A percentile compares a stretch with the other conserved stretches of the same genome.
Conservation (phyloP, 2,888 invertebrate species). For the Calameuta pallipes region DNA sequence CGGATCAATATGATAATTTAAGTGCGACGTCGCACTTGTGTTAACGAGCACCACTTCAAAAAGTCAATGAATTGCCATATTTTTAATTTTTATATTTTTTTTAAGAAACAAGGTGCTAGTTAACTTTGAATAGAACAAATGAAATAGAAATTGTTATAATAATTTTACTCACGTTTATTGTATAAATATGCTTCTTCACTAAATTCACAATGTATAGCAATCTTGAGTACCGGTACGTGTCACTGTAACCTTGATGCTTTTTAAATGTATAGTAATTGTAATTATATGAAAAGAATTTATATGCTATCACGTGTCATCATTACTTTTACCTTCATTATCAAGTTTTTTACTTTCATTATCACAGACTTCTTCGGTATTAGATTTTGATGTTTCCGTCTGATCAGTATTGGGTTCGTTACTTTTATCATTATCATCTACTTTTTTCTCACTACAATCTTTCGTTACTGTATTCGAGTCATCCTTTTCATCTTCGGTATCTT, state of each 20-base stretch:
- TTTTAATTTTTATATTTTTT: not conserved
- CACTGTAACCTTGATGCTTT: not conserved
- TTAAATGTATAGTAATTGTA: not conserved
- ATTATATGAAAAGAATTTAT: too few relatives aligned
- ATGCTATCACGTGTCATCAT: not conserved
- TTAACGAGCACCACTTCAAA: not conserved
- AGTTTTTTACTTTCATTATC: slow-evolving; percentile 30
- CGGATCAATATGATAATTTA: slow-evolving; percentile 39
- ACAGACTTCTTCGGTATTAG: slow-evolving; percentile 40
- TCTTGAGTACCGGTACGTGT: not conserved
- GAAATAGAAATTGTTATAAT: not conserved
- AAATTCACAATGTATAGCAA: not conserved
- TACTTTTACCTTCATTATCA: slow-evolving; percentile 13
- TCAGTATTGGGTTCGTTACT: slow-evolving; percentile 20
- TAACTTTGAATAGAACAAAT: not conserved
- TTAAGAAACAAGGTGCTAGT: not conserved
- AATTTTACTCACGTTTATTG: not conserved
- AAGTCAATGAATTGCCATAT: not conserved
- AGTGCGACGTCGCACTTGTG: not conserved
- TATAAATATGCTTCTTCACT: not conserved
- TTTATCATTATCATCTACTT: slow-evolving; percentile 29
- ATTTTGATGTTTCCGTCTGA: slow-evolving; percentile 51
- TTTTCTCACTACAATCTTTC: slow-evolving; percentile 31
- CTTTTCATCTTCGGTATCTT: slow-evolving; percentile 12
- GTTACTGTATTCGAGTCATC: slow-evolving; percentile 39